A percentile compares a stretch with the other conserved stretches of the same genome.
phyloP scores from a whole-genome alignment of 2,797 vertebrate species.

The Takifugu rubripes region DNA sequence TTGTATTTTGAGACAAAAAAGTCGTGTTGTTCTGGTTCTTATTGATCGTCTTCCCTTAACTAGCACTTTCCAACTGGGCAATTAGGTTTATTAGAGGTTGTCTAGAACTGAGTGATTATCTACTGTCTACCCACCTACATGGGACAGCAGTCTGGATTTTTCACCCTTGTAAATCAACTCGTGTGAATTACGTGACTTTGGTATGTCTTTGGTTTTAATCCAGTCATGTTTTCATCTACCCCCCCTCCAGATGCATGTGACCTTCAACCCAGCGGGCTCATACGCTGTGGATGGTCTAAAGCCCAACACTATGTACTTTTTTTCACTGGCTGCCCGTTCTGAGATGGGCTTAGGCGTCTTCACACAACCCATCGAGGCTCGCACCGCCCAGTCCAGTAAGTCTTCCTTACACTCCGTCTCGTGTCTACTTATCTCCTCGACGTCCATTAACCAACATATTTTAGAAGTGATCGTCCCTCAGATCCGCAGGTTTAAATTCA shows the following conservation, averaged over 20 bases:
- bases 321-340: constrained; percentile 88
- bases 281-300: constrained; percentile 87
- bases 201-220: constrained; percentile 7
- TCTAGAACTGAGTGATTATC: constrained; percentile 14
- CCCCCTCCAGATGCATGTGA: constrained; percentile 80
- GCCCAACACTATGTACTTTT: constrained; percentile 87
- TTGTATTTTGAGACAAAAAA: constrained; percentile 22
- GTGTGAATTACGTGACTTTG: background rate
- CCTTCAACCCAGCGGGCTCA: constrained; percentile 84
- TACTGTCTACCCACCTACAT: constrained; percentile 6
- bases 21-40: constrained; percentile 15
- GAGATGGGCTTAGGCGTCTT: constrained; percentile 90
- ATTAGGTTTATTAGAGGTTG: constrained; percentile 11
- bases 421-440: constrained; percentile 27
- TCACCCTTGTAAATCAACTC: background rate
- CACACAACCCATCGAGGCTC: constrained; percentile 85
- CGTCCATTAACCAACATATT: constrained; percentile 55
- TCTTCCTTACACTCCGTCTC: constrained; percentile 35
- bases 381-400: constrained; percentile 96
- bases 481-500: constrained; percentile 28
- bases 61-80: constrained; percentile 23
- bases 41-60: constrained; percentile 24
- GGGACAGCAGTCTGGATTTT: background rate
- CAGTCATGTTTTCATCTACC: constrained; percentile 1
- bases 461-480: constrained; percentile 6